These are phyloP conservation scores for Silurus meridionalis DNA, from an alignment of 2,113 vertebrate genomes.

Conservation along the genomic window DNA sequence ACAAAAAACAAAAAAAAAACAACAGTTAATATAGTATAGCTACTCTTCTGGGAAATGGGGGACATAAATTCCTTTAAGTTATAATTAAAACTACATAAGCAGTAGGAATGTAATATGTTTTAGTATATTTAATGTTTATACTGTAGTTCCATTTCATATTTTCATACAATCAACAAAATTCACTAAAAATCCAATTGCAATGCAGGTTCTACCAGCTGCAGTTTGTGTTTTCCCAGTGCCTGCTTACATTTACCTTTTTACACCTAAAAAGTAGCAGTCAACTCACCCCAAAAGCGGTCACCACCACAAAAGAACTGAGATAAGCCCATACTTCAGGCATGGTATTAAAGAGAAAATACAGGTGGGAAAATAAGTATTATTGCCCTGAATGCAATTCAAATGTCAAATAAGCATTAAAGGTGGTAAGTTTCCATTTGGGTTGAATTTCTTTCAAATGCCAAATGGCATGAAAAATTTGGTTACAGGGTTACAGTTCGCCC, in stretches of 20 bases:
- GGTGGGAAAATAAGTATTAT: background rate
- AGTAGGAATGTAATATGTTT: background rate
- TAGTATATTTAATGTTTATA: background rate
- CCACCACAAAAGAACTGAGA: background rate
- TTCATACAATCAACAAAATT: background rate
- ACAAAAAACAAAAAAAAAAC: too few species aligned
- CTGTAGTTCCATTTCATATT: too few species aligned
- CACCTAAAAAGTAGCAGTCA: constrained; percentile 3
- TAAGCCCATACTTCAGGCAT: background rate
- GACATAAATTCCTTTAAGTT: background rate
- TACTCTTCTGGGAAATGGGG: background rate
- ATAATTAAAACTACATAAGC: background rate
- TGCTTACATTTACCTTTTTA: background rate
- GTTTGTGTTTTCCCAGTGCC: background rate
- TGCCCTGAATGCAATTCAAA: background rate
- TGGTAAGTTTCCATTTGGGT: background rate
- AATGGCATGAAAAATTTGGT: background rate
- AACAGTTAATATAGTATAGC: background rate
- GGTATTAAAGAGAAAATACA: background rate
- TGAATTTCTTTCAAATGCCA: background rate
- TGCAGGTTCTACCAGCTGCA: background rate
- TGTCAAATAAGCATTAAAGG: background rate
- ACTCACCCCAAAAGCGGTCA: background rate
- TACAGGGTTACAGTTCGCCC: background rate
- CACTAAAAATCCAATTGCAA: background rate